Conservation (phyloP, 2,113 vertebrate genomes). For the Istiophorus platypterus region DNA sequence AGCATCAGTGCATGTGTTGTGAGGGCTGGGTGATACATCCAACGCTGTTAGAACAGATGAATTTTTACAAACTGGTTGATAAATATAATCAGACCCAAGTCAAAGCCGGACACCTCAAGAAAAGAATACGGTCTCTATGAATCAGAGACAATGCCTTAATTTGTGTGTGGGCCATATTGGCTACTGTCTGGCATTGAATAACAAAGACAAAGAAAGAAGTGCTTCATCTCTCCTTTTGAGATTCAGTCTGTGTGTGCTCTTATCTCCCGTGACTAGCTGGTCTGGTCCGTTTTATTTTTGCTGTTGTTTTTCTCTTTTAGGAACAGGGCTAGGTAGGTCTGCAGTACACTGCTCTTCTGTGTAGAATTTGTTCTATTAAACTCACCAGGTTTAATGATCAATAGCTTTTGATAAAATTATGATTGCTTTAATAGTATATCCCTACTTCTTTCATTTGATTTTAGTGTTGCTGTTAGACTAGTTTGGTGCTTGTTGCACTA, state of each 20-base stretch:
- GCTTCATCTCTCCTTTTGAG: neutral
- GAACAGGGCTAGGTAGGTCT: neutral
- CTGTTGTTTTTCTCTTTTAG: neutral
- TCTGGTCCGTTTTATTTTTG: neutral
- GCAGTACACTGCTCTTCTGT: neutral
- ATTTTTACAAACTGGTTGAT: neutral
- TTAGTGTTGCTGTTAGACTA: neutral
- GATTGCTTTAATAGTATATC: neutral
- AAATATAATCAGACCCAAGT: neutral
- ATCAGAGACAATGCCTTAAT: neutral
- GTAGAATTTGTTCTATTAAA: neutral
- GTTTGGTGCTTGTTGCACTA: neutral
- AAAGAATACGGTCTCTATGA: neutral
- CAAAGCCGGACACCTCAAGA: neutral
- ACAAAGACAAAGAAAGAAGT: neutral
- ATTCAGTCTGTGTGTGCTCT: neutral
- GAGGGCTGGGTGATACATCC: neutral
- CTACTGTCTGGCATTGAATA: neutral
- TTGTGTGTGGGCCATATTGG: neutral
- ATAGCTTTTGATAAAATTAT: neutral
- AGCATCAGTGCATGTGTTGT: neutral
- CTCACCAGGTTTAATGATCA: neutral
- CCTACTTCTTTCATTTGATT: neutral
- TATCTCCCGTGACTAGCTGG: neutral
- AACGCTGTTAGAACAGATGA: neutral